These are phyloP conservation scores for Hylia prasina DNA, from an alignment of 2,113 vertebrate genomes.

Conservation along the genomic window DNA sequence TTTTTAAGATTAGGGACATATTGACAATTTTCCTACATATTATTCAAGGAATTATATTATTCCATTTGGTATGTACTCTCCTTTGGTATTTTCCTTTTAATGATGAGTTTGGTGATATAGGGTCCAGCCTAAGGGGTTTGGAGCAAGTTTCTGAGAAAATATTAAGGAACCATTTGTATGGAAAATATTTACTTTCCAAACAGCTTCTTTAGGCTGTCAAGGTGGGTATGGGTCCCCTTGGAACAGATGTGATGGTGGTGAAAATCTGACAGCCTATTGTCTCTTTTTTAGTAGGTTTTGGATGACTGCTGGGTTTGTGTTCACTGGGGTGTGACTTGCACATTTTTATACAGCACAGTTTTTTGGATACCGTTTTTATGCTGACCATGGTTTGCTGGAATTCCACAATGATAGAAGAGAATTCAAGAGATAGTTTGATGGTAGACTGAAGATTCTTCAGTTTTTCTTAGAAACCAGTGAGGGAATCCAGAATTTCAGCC, in stretches of 20 bases:
- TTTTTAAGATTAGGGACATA: not conserved
- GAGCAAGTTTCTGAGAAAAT: not conserved
- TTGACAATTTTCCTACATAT: not conserved
- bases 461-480: not conserved
- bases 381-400: not conserved
- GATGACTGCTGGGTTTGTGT: not conserved
- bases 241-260: not conserved
- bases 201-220: not conserved
- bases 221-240: not conserved
- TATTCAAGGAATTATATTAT: not conserved
- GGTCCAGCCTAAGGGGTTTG: not conserved
- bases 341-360: not conserved
- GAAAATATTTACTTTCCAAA: not conserved
- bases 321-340: not conserved
- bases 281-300: not conserved
- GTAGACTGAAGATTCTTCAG: not conserved
- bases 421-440: not conserved
- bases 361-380: not conserved
- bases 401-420: not conserved
- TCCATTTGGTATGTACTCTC: not conserved
- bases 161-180: not conserved
- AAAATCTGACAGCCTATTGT: not conserved
- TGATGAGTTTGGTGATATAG: not conserved
- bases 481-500: not conserved
- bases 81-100: not conserved